Evolutionary conservation across 2,797 vertebrate species (phyloP).

Genomic region (Okamejei kenojei): DNA sequence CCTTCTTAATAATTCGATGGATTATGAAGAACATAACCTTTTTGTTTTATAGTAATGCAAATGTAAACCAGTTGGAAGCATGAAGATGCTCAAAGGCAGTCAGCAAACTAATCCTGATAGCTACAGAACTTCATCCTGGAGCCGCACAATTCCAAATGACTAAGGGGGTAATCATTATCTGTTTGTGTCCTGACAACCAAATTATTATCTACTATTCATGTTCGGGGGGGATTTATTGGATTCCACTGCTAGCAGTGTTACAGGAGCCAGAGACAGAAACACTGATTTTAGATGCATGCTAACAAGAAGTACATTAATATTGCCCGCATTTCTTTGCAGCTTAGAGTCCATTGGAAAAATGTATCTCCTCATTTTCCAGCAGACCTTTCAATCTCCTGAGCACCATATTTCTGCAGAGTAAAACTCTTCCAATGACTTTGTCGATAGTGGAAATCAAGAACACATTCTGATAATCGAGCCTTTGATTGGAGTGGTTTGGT

Average conservation of each 20-base stretch:
- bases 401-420: too few relatives aligned
- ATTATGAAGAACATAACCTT: not conserved
- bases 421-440: too few relatives aligned
- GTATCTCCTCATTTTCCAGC: too few relatives aligned
- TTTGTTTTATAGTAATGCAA: not conserved
- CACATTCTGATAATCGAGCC: too few relatives aligned
- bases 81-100: slow-evolving; percentile 14
- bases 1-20: not conserved
- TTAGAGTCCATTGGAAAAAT: too few relatives aligned
- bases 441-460: too few relatives aligned
- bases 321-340: too few relatives aligned
- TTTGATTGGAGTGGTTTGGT: too few relatives aligned
- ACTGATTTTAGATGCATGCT: not conserved
- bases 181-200: slow-evolving; percentile 17
- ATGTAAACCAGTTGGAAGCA: not conserved
- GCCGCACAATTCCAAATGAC: not conserved
- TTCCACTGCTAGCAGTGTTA: not conserved
- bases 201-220: not conserved
- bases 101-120: slow-evolving; percentile 4
- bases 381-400: too few relatives aligned
- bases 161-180: not conserved
- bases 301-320: too few relatives aligned
- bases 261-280: not conserved
- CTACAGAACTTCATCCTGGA: not conserved
- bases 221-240: not conserved